Evolutionary conservation across 2,888 invertebrate genomes (phyloP), one percentile per base, ranked within the genome.

Genomic region (Phragmatobia fuliginosa): DNA sequence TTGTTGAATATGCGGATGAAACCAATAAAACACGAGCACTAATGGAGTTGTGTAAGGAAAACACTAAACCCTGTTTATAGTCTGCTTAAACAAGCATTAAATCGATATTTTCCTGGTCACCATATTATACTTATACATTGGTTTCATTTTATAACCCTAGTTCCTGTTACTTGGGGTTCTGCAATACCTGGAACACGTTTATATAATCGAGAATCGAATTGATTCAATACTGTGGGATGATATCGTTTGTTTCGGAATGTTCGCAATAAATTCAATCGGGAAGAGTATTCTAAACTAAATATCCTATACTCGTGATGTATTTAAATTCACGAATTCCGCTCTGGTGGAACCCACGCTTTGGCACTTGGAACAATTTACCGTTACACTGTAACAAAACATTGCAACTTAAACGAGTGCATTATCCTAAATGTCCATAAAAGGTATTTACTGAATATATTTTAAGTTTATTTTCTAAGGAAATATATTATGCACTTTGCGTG

Each of bases 401-500:
- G 86, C 85, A 86, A 83, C 84, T 74, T 85, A 85, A 88, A 88
- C 83, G 87, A 87, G 84, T 87, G 87, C 88, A 88, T 87, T 89
- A 89, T 88, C 86, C 88, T 86, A 87, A 87, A 88, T 89, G 81
- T 74, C 87, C 85, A 85, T 88, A 88, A 85, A 86, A 77, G 83
- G 85, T 71, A 73, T 66, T 79, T 76, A 77, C 78, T 84, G 82
- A 79, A 85, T 82, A 80, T 81, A 76, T 79, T 72, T 77, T 79
- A 78, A 77, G 74, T 83, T 81, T 85, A 83, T 86, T 81, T 81
- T 77, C 78, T 76, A 79, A 79, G 82, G 77, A 77, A 74, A 49
- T 75, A 71, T 75, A 72, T 71, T 73, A 21, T 73, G 70, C 70
- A 69, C 67, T 67, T 72, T 32, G 38, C 60, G 59, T 71, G 66